Base-by-base conservation (phyloP, 2,797 vertebrate genomes). In the Clarias platycephalus region DNA sequence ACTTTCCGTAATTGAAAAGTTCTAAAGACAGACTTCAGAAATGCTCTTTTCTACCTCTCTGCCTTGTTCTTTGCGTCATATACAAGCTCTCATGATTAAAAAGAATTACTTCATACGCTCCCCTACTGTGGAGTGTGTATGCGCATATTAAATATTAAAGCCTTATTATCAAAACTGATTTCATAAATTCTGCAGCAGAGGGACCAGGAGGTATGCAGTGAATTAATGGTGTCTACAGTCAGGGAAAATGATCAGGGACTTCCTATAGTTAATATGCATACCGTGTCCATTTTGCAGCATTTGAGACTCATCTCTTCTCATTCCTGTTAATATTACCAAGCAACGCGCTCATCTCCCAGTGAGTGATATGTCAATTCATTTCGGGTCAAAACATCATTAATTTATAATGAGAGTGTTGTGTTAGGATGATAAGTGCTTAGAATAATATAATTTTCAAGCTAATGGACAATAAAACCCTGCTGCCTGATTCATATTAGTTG, bases 131-230 rank as follows among this genome's bases (percentile, higher is more conserved):
- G 55, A 74, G 20, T 67, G 4, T 75, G 79, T 88, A 81, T 49
- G 13, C 44, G 49, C 80, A 88, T 88, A 89, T 87, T 86, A 89
- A 87, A 86, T 71, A 85, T 85, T 68, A 60, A 37, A 83, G 78
- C 83, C 88, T 0, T 87, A 89, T 91, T 88, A 89, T 89, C 88
- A 83, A 88, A 90, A 64, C 70, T 84, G 63, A 85, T 87, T 78
- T 85, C 82, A 84, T 74, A 82, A 58, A 84, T 84, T 86, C 75
- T 82, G 49, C 26, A 1, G 49, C 76, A 81, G 58, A 87, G 84
- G 75, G 67, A 62, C 72, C 70, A 77, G 82, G 57, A 63, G 18
- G 34, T 68, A 81, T 70, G 75, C 62, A 26, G 37, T 83, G 74
- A 83, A 86, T 76, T 87, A 88, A 89, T 83, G 18, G 77, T 40